These are phyloP conservation scores for Passer domesticus DNA, from an alignment of 2,113 vertebrate genomes.

Conservation along the genomic window DNA sequence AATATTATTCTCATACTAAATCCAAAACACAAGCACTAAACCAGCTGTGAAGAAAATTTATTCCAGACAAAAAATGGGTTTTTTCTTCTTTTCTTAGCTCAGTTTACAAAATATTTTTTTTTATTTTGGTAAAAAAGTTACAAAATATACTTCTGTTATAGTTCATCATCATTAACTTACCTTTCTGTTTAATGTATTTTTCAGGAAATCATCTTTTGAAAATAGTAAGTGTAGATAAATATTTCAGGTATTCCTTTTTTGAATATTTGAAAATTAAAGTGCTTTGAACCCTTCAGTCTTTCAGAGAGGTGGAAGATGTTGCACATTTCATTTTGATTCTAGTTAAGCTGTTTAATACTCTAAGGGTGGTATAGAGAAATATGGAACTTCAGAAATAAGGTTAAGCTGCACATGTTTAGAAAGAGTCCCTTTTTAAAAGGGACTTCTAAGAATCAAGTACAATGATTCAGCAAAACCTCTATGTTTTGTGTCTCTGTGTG, in stretches of 20 bases:
- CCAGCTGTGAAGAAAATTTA: background rate
- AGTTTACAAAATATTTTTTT: background rate
- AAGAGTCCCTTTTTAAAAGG: background rate
- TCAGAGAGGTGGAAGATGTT: background rate
- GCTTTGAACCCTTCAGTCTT: background rate
- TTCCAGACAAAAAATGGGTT: background rate
- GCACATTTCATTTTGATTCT: background rate
- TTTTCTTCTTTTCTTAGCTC: background rate
- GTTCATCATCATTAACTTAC: constrained; percentile 72
- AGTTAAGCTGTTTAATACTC: background rate
- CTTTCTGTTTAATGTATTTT: constrained; percentile 70
- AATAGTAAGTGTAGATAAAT: constrained; percentile 64
- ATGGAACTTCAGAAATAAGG: background rate
- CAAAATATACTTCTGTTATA: constrained; percentile 69
- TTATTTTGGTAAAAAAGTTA: constrained; percentile 48
- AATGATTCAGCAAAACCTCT: constrained; percentile 14
- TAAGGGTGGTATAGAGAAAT: background rate
- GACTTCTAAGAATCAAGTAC: background rate
- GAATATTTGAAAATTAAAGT: background rate
- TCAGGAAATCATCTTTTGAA: constrained; percentile 68
- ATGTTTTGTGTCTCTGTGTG: background rate
- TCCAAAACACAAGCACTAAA: background rate
- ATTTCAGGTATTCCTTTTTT: background rate
- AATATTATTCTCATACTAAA: background rate
- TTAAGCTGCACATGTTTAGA: background rate